Conservation (phyloP, 2,113 vertebrate species). For the Jaculus jaculus region DNA sequence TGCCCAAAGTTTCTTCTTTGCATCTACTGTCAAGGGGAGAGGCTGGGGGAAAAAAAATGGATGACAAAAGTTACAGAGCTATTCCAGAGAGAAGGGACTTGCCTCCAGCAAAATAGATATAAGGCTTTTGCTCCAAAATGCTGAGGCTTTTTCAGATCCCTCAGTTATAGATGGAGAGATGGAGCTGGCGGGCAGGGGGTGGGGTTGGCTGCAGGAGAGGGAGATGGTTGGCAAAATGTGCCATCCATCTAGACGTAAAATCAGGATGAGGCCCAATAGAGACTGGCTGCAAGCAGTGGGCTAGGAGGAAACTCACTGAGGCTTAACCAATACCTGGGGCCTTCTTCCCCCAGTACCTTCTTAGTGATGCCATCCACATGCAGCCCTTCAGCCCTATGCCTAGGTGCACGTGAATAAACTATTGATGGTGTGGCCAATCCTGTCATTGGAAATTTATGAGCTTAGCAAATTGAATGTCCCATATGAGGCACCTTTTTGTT, state of each 20-base stretch:
- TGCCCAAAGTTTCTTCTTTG: neutral
- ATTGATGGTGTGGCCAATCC: rapidly evolving
- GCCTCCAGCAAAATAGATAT: rapidly evolving
- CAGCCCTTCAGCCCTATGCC: neutral
- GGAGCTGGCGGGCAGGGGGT: no score
- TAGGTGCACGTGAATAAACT: neutral
- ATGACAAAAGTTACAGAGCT: neutral
- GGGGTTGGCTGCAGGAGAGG: neutral
- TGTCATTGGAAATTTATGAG: neutral
- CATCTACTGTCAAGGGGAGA: neutral
- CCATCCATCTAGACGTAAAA: neutral
- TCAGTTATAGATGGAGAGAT: neutral
- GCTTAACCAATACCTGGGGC: neutral
- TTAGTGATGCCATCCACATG: rapidly evolving
- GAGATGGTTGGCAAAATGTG: neutral
- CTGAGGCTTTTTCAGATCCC: neutral
- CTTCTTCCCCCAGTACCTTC: no score
- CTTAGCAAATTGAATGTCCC: neutral
- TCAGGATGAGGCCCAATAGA: neutral
- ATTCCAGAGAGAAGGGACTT: neutral
- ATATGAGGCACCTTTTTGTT: neutral
- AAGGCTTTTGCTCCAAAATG: neutral
- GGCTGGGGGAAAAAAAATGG: neutral
- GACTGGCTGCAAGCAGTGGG: neutral
- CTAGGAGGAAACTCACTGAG: neutral